Evolutionary conservation across 2,113 vertebrate genomes (phyloP).

Genomic region (Desmodus rotundus): DNA sequence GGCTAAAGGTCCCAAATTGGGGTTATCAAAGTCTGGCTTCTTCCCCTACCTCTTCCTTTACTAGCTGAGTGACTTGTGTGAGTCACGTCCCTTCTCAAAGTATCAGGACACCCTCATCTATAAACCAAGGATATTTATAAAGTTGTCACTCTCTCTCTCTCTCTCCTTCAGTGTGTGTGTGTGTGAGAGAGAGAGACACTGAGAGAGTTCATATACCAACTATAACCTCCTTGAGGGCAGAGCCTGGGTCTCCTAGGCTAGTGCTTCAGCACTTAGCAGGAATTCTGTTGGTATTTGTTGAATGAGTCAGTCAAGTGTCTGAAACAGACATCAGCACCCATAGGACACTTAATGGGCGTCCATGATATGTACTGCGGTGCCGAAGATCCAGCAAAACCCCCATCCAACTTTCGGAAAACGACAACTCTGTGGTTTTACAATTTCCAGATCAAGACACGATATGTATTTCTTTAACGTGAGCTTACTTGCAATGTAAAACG

Average conservation of each 20-base stretch:
- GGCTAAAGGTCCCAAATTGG: background rate
- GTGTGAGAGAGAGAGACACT: background rate
- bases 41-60: background rate
- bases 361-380: background rate
- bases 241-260: accelerated
- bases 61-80: background rate
- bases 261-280: background rate
- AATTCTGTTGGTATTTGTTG: background rate
- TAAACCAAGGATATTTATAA: background rate
- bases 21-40: background rate
- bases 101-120: background rate
- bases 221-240: background rate
- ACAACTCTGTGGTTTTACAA: background rate
- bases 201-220: background rate
- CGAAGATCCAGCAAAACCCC: background rate
- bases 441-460: background rate
- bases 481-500: background rate
- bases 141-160: background rate
- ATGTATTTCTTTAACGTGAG: background rate
- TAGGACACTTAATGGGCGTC: background rate
- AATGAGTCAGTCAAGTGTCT: background rate
- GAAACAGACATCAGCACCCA: background rate
- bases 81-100: background rate
- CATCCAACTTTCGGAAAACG: background rate
- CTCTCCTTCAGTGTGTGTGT: background rate